Percentiles rank a stretch among this genome's conserved stretches.
Evolutionary conservation across 2,888 invertebrate genomes (phyloP).

Genomic region (Argyresthia goedartella): DNA sequence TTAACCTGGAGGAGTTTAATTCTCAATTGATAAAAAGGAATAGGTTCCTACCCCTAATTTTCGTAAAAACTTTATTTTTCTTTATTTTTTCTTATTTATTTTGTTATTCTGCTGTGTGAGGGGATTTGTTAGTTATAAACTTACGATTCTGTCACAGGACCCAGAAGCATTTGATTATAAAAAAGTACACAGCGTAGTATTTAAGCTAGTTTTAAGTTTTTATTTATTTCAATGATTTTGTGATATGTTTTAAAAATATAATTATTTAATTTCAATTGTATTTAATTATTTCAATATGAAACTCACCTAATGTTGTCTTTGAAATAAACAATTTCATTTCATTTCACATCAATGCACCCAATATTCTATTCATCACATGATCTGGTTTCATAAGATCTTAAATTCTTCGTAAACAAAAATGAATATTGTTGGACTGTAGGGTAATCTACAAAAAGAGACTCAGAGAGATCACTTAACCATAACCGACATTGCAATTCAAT

Average conservation of each 20-base stretch:
- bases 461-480: too few relatives aligned
- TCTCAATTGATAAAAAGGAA: background rate
- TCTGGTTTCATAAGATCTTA: too few relatives aligned
- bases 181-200: slow-evolving; percentile 64
- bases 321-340: too few relatives aligned
- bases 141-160: slow-evolving; percentile 13
- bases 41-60: background rate
- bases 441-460: too few relatives aligned
- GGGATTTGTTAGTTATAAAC: background rate
- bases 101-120: background rate
- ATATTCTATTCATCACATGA: background rate
- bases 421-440: too few relatives aligned
- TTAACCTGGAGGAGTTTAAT: background rate
- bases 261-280: slow-evolving; percentile 32
- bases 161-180: slow-evolving; percentile 70
- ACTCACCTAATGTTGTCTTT: too few relatives aligned
- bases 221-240: slow-evolving; percentile 8
- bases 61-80: background rate
- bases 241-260: slow-evolving; percentile 2
- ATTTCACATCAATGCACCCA: too few relatives aligned
- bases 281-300: slow-evolving; percentile 7
- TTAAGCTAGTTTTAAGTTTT: slow-evolving; percentile 36
- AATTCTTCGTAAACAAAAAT: too few relatives aligned
- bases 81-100: background rate
- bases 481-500: background rate